These are phyloP conservation scores for Strix aluco DNA, from an alignment of 2,113 vertebrate genomes.

Conservation along the genomic window DNA sequence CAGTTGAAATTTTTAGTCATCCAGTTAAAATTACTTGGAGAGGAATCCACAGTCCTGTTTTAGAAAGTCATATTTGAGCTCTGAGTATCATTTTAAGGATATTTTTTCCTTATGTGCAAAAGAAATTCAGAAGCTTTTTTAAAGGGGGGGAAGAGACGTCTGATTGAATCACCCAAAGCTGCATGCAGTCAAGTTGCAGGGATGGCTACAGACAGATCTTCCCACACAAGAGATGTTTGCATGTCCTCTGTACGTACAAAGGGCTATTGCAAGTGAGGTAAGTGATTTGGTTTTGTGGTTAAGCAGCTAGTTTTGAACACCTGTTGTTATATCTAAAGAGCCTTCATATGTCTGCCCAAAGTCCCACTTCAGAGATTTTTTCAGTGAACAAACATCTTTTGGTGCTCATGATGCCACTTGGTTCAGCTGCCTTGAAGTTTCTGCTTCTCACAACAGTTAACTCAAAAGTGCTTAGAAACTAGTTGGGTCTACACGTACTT, in stretches of 20 bases:
- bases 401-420: background rate
- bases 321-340: background rate
- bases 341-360: background rate
- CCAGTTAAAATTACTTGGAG: conserved; percentile 30
- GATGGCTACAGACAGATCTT: background rate
- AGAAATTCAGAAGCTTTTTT: background rate
- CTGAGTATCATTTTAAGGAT: background rate
- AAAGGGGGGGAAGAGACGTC: background rate
- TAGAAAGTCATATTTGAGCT: conserved; percentile 14
- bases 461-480: background rate
- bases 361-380: background rate
- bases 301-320: background rate
- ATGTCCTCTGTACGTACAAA: background rate
- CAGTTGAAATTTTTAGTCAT: conserved; percentile 42
- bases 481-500: background rate
- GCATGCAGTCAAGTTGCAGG: background rate
- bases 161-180: background rate
- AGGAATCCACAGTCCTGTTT: background rate
- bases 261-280: background rate
- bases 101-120: conserved; percentile 10
- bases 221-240: background rate
- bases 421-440: background rate
- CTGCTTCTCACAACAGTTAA: background rate
- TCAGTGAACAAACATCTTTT: background rate
- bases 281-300: background rate